Percentiles rank a stretch among this genome's conserved stretches.
phyloP scores from a whole-genome alignment of 2,113 vertebrate genomes.

The Scortum barcoo region DNA sequence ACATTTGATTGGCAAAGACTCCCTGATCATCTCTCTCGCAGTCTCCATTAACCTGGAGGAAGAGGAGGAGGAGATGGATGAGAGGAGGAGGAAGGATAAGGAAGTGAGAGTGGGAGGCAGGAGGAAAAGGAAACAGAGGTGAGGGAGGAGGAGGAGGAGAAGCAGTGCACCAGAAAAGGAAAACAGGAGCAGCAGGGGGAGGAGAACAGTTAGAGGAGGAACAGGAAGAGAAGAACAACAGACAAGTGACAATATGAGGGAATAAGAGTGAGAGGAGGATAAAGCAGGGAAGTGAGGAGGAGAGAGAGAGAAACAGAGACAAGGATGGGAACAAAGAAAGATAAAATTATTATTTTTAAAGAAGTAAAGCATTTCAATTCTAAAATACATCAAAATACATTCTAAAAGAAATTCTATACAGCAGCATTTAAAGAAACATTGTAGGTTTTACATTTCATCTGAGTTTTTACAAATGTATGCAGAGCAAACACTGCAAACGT shows the following conservation, averaged over 20 bases:
- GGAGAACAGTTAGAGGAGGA: background rate
- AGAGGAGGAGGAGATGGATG: background rate
- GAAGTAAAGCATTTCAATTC: background rate
- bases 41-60: constrained; percentile 94
- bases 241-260: background rate
- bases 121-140: background rate
- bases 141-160: background rate
- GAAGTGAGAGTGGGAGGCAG: background rate
- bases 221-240: background rate
- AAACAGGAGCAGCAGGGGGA: background rate
- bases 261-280: background rate
- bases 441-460: too few relatives aligned
- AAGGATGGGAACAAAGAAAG: background rate
- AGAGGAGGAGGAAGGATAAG: background rate
- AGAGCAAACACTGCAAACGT: background rate
- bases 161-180: background rate
- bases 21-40: constrained; percentile 94
- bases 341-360: background rate
- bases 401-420: background rate
- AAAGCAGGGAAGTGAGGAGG: background rate
- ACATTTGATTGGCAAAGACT: constrained; percentile 98
- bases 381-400: too few relatives aligned
- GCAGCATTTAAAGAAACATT: background rate
- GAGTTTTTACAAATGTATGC: too few relatives aligned
- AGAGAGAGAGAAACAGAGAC: background rate